Percentiles rank a stretch among this genome's conserved stretches.
phyloP scores from a whole-genome alignment of 1,140 invertebrate genomes.

The Leptinotarsa texana region DNA sequence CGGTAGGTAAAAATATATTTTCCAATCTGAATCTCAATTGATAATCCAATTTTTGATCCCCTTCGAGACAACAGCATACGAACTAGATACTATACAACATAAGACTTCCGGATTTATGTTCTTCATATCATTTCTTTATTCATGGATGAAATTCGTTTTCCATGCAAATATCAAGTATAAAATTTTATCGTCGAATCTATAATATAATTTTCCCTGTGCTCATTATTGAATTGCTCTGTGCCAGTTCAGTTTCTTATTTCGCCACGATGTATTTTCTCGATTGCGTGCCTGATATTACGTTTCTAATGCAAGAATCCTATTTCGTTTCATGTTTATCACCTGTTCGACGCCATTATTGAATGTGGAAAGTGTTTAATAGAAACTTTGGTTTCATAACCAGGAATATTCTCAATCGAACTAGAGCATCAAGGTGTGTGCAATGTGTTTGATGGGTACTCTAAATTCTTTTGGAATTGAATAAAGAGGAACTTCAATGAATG shows the following conservation, averaged over 20 bases:
- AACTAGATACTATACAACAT: no score
- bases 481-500: no score
- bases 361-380: neutral
- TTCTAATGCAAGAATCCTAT: neutral
- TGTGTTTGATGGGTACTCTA: neutral
- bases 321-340: slow-evolving; percentile 13
- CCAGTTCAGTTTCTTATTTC: neutral
- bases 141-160: neutral
- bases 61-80: no score
- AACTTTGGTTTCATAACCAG: neutral
- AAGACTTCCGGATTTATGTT: slow-evolving; percentile 8
- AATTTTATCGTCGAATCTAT: slow-evolving; percentile 1
- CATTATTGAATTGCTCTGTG: slow-evolving; percentile 4
- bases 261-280: neutral
- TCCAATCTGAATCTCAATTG: no score
- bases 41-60: no score
- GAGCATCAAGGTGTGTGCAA: neutral
- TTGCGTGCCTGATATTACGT: slow-evolving; percentile 8
- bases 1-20: no score
- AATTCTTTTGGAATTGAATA: neutral
- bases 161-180: neutral
- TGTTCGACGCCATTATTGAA: slow-evolving; percentile 1
- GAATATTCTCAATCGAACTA: neutral
- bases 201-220: neutral
- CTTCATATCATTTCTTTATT: neutral